These are phyloP conservation scores for Siderastrea radians DNA, from an alignment of 92 coral and sea anemone genomes.

Conservation along the genomic window DNA sequence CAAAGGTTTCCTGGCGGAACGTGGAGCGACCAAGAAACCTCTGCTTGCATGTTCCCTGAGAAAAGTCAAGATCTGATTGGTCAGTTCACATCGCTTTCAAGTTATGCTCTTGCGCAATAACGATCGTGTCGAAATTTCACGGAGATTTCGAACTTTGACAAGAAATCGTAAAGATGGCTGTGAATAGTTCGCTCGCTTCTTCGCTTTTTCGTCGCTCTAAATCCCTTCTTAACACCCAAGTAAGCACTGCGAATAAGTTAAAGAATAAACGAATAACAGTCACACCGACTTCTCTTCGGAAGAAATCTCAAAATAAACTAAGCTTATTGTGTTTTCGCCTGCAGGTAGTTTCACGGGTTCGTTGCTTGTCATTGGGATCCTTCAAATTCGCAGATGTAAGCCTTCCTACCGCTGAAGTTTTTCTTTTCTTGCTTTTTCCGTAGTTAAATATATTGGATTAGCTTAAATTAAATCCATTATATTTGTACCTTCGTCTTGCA, in stretches of 20 bases:
- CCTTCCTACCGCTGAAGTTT: no score
- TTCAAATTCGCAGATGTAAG: slow-evolving; percentile 34
- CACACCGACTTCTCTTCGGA: neutral
- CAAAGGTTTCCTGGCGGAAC: no score
- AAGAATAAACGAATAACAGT: neutral
- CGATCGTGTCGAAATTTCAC: slow-evolving; percentile 26
- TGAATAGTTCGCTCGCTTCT: neutral
- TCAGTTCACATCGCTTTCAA: neutral
- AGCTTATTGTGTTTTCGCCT: neutral
- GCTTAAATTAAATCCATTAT: neutral
- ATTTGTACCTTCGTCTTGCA: neutral
- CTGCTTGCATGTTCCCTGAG: no score
- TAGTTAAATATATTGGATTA: neutral
- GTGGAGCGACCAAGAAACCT: no score
- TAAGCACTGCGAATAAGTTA: slow-evolving; percentile 5
- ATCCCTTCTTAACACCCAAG: slow-evolving; percentile 21
- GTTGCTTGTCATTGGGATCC: slow-evolving; percentile 29
- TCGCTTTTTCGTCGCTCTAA: slow-evolving; percentile 29
- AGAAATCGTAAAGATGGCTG: neutral
- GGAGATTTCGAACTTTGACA: neutral
- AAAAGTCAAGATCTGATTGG: neutral
- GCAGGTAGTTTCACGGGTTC: slow-evolving; percentile 24
- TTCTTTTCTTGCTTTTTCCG: neutral
- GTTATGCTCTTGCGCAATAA: slow-evolving; percentile 50
- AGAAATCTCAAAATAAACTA: neutral